Conservation (phyloP, 1,140 invertebrate genomes). For the Megalopta genalis region DNA sequence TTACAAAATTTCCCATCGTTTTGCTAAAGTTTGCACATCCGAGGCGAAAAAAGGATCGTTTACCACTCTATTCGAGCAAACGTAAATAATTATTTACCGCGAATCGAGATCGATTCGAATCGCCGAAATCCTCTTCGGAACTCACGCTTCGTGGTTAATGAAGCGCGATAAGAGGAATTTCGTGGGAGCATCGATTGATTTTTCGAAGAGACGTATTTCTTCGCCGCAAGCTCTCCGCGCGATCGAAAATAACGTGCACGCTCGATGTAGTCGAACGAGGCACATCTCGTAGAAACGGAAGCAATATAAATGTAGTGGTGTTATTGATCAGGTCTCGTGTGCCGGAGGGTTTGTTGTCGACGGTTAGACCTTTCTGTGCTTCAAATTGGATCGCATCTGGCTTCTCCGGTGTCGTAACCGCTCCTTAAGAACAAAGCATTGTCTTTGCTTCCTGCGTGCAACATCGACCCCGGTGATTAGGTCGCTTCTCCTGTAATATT, state of each 20-base stretch:
- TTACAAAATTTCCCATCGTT: too few species aligned
- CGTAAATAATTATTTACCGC: too few species aligned
- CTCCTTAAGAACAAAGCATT: conserved; percentile 21
- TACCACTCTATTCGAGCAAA: too few species aligned
- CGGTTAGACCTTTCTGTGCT: background rate
- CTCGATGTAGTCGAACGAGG: background rate
- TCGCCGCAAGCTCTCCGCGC: background rate
- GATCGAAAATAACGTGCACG: background rate
- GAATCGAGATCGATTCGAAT: too few species aligned
- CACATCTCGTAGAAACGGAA: background rate
- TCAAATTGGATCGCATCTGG: conserved; percentile 23
- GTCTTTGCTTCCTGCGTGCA: background rate
- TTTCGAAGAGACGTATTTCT: too few species aligned
- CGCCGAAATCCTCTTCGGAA: too few species aligned
- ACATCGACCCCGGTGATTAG: background rate
- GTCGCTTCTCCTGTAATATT: background rate
- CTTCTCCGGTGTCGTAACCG: conserved; percentile 2
- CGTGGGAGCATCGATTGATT: too few species aligned
- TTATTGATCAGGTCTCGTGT: background rate
- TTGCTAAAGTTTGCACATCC: too few species aligned
- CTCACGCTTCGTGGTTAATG: too few species aligned
- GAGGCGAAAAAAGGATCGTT: too few species aligned
- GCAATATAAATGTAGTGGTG: background rate
- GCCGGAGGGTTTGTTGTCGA: conserved; percentile 1
- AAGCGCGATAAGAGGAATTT: too few species aligned